phyloP scores from a whole-genome alignment of 2,113 vertebrate genomes.

The Carollia perspicillata region DNA sequence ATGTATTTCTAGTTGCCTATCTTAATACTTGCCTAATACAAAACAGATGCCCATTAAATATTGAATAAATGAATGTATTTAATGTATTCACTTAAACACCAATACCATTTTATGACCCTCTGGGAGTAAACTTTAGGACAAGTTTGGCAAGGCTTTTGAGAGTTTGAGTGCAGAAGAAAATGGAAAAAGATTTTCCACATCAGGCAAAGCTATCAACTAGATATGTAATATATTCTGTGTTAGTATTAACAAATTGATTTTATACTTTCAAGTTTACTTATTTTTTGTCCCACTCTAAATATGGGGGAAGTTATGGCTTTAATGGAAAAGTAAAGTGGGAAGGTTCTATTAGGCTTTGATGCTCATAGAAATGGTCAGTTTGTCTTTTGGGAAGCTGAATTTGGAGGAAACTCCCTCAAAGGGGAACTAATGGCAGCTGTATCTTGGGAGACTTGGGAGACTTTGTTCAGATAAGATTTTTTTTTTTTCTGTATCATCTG shows the following conservation, averaged over 20 bases:
- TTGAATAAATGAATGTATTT: background rate
- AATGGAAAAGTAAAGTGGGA: background rate
- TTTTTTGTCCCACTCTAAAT: background rate
- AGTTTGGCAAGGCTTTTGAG: background rate
- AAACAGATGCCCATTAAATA: background rate
- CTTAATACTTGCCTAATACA: background rate
- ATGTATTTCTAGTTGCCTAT: background rate
- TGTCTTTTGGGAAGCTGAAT: background rate
- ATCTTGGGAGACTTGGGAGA: background rate
- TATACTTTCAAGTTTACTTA: background rate
- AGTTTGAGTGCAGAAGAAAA: background rate
- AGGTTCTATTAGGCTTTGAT: background rate
- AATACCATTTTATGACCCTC: background rate
- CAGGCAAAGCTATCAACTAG: background rate
- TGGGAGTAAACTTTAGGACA: background rate
- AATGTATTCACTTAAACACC: background rate
- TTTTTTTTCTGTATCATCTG: background rate
- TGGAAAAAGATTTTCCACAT: background rate
- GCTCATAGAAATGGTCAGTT: no score
- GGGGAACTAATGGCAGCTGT: background rate
- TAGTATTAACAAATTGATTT: background rate
- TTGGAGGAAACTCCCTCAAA: background rate
- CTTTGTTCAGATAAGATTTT: background rate
- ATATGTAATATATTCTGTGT: background rate
- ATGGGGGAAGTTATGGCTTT: background rate